A percentile compares a stretch with the other conserved stretches of the same genome.
These are phyloP conservation scores for Phortica okadai DNA, from an alignment of 2,888 invertebrate genomes.

Conservation along the genomic window DNA sequence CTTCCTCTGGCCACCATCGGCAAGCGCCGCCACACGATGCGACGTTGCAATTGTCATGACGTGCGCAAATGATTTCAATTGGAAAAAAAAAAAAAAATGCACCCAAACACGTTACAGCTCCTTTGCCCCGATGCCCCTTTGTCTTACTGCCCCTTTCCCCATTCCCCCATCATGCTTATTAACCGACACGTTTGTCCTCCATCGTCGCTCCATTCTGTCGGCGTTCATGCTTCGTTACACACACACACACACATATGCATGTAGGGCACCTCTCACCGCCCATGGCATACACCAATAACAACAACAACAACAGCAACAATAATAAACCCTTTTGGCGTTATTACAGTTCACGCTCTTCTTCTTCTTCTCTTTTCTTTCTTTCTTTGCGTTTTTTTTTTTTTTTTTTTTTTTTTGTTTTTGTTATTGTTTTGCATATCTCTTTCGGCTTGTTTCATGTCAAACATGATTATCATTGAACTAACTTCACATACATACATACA, in stretches of 20 bases:
- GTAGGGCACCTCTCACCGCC: background rate
- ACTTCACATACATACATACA: conserved; percentile 39
- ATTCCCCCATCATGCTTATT: no score
- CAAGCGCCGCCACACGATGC: background rate
- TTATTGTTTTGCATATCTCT: conserved; percentile 32
- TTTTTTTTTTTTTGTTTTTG: conserved; percentile 1
- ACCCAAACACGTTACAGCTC: background rate
- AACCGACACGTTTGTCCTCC: no score
- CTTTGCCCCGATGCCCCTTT: background rate
- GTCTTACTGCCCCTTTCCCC: background rate
- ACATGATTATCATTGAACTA: conserved; percentile 59
- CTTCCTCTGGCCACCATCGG: background rate
- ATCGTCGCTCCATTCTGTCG: background rate
- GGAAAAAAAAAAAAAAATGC: background rate
- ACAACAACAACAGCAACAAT: background rate
- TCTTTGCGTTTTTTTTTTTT: background rate
- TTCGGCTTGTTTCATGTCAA: conserved; percentile 58
- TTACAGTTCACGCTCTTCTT: background rate
- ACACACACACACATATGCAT: background rate
- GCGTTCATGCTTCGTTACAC: background rate
- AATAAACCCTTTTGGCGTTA: conserved; percentile 42
- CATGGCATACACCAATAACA: background rate
- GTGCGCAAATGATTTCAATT: conserved; percentile 14
- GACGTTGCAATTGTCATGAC: background rate
- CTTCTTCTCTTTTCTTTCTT: no score